phyloP scores from a whole-genome alignment of 2,113 vertebrate species.

The Catagonus wagneri region DNA sequence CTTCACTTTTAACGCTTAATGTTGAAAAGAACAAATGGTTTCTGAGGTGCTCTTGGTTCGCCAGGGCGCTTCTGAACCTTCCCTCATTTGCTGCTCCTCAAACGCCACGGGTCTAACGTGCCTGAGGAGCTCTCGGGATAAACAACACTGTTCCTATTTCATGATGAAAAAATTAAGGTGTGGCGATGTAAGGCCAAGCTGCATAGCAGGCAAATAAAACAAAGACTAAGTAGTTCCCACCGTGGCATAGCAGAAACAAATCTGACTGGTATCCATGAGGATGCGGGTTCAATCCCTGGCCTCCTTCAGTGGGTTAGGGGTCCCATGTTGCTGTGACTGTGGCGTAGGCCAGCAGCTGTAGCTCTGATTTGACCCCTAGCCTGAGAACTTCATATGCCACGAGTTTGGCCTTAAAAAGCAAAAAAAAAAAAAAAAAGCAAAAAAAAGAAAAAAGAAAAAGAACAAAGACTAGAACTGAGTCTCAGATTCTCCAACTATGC shows the following conservation, averaged over 20 bases:
- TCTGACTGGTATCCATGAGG: too few species aligned
- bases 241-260: too few species aligned
- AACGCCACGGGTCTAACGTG: neutral
- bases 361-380: too few species aligned
- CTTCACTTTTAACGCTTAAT: neutral
- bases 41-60: neutral
- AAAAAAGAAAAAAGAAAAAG: neutral
- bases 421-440: too few species aligned
- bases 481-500: neutral
- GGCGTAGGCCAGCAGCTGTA: too few species aligned
- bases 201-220: neutral
- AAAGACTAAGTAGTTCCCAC: neutral
- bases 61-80: neutral
- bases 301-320: too few species aligned
- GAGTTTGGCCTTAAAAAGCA: too few species aligned
- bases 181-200: neutral
- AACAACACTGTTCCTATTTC: neutral
- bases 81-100: neutral
- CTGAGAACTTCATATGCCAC: too few species aligned
- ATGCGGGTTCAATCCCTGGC: too few species aligned
- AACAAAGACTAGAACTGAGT: neutral
- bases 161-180: neutral
- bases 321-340: too few species aligned
- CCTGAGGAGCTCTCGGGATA: fast-evolving
- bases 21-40: neutral